Percentiles rank a stretch among this genome's conserved stretches.
phyloP scores from a whole-genome alignment of 2,888 invertebrate genomes.

The Drosophila buzzatii region DNA sequence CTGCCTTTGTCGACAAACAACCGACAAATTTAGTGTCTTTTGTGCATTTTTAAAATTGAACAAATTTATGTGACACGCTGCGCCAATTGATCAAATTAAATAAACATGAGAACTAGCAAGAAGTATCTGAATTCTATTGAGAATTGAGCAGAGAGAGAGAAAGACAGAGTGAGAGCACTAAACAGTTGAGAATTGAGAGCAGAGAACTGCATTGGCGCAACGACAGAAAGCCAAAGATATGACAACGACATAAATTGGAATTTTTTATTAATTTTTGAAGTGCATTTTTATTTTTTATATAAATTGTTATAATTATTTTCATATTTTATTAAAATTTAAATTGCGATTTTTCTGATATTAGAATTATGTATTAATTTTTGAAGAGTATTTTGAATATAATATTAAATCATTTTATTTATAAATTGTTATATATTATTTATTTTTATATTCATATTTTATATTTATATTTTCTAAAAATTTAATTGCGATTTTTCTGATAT shows the following conservation, averaged over 20 bases:
- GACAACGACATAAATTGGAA: conserved; percentile 25
- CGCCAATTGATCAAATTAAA: conserved; percentile 84
- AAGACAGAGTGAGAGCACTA: not conserved
- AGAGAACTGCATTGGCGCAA: conserved; percentile 7
- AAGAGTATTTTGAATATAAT: no score
- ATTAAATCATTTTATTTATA: no score
- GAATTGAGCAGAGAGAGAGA: conserved; percentile 2
- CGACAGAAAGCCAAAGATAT: conserved; percentile 18
- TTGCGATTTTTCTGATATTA: not conserved
- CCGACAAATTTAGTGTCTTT: conserved; percentile 68
- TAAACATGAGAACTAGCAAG: conserved; percentile 75
- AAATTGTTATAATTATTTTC: no score
- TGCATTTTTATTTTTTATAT: not conserved
- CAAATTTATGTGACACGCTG: conserved; percentile 83
- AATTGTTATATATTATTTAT: no score
- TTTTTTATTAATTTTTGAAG: not conserved
- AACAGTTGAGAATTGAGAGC: not conserved
- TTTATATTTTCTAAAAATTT: no score
- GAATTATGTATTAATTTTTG: no score
- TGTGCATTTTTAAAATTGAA: conserved; percentile 68
- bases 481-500: not conserved
- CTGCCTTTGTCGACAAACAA: conserved; percentile 50
- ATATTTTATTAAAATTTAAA: no score
- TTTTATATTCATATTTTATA: no score
- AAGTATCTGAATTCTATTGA: conserved; percentile 4